phyloP scores from a whole-genome alignment of 1,140 invertebrate genomes.

The Maconellicoccus hirsutus region DNA sequence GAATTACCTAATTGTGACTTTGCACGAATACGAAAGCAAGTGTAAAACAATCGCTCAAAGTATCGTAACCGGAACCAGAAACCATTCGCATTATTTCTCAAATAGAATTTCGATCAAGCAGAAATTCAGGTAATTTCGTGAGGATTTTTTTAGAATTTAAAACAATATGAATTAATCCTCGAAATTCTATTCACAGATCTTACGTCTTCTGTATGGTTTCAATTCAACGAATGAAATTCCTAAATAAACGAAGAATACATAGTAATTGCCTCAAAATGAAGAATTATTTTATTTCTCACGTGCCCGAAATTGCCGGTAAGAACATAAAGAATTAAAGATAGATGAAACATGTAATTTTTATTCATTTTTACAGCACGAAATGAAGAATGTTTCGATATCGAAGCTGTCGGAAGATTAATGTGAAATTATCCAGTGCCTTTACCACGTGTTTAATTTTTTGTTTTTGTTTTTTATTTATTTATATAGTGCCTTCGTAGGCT shows the following conservation, averaged over 20 bases:
- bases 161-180: background rate
- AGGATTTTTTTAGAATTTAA: background rate
- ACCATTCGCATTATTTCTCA: background rate
- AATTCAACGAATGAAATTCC: background rate
- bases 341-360: background rate
- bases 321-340: background rate
- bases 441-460: no score
- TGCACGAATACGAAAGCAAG: background rate
- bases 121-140: background rate
- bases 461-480: no score
- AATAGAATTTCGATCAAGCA: background rate
- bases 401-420: background rate
- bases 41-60: background rate
- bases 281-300: background rate
- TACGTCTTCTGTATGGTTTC: background rate
- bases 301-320: background rate
- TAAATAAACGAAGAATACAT: background rate
- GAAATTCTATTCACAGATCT: background rate
- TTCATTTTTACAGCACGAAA: background rate
- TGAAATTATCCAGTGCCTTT: no score
- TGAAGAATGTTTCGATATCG: background rate
- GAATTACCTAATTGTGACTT: background rate
- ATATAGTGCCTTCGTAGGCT: no score
- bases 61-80: background rate
- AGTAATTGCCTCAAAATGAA: background rate